Evolutionary conservation across 2,888 invertebrate genomes (phyloP).

Genomic region (Stegana nigrithorax): DNA sequence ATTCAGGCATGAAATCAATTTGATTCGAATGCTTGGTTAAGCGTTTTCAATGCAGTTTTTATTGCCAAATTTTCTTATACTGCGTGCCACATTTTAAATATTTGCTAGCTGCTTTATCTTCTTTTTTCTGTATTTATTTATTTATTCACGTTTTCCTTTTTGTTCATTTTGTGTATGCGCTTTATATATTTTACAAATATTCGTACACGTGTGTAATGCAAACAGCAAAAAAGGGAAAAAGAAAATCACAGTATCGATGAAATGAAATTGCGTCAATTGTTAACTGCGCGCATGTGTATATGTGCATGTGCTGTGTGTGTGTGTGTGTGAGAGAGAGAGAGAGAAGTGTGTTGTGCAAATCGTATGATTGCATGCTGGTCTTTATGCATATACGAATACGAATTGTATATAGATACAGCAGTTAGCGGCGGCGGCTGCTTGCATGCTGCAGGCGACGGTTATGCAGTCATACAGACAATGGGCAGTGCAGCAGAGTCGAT

Average conservation of each 20-base stretch:
- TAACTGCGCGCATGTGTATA: neutral
- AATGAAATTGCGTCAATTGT: conserved; percentile 57
- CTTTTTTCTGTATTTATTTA: conserved; percentile 11
- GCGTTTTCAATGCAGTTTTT: conserved; percentile 61
- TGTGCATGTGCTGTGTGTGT: neutral
- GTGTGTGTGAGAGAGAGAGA: no score
- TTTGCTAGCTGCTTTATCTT: conserved; percentile 20
- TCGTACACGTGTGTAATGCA: neutral
- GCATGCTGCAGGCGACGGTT: no score
- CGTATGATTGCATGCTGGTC: conserved; percentile 19
- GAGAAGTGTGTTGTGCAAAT: no score
- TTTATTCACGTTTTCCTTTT: neutral
- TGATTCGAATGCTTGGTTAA: conserved; percentile 57
- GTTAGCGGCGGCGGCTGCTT: neutral
- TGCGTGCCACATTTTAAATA: neutral
- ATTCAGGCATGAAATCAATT: conserved; percentile 51
- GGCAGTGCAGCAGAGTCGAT: no score
- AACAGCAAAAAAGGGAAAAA: conserved; percentile 25
- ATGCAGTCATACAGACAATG: no score
- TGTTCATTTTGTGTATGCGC: conserved; percentile 9
- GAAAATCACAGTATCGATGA: conserved; percentile 55
- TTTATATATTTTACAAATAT: neutral
- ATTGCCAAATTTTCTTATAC: conserved; percentile 52
- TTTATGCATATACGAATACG: conserved; percentile 14
- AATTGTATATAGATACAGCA: neutral